Conservation (phyloP, 2,888 invertebrate genomes). For the Fragum fragum region DNA sequence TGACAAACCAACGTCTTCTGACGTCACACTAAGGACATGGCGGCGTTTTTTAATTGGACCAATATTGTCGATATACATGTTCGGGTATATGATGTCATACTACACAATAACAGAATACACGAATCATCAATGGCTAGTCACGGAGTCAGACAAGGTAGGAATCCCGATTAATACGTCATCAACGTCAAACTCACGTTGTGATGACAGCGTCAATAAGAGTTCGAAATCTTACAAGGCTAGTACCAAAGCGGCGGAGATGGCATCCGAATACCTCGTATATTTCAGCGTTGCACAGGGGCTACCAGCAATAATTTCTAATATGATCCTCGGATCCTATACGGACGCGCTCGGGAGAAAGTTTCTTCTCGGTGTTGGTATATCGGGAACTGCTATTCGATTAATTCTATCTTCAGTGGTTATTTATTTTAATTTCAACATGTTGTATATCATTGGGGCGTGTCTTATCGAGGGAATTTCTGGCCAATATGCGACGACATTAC, state of each 20-base stretch:
- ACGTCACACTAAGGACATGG: slow-evolving; percentile 35
- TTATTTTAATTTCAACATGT: slow-evolving; percentile 62
- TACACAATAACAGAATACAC: slow-evolving; percentile 60
- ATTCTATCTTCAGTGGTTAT: slow-evolving; percentile 56
- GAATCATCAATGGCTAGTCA: slow-evolving; percentile 35
- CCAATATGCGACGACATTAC: slow-evolving; percentile 46
- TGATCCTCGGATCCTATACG: slow-evolving; percentile 66
- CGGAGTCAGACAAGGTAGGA: slow-evolving; percentile 39
- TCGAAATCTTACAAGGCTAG: slow-evolving; percentile 39
- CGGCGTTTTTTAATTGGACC: slow-evolving; percentile 54
- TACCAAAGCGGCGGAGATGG: slow-evolving; percentile 42
- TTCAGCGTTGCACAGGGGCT: slow-evolving; percentile 59
- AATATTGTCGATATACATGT: slow-evolving; percentile 51
- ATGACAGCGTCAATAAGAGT: slow-evolving; percentile 35
- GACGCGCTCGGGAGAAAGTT: slow-evolving; percentile 69
- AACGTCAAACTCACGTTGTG: slow-evolving; percentile 27
- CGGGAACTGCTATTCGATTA: slow-evolving; percentile 61
- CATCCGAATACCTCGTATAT: slow-evolving; percentile 58
- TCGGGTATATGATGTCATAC: slow-evolving; percentile 59
- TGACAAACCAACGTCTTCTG: not conserved
- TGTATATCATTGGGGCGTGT: slow-evolving; percentile 62
- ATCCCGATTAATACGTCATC: slow-evolving; percentile 22
- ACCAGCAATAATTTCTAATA: slow-evolving; percentile 54
- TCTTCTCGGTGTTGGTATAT: slow-evolving; percentile 62
- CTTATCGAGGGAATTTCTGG: slow-evolving; percentile 70